A percentile compares a stretch with the other conserved stretches of the same genome.
These are phyloP conservation scores for Ahaetulla prasina DNA, from an alignment of 2,113 vertebrate species.

Conservation along the genomic window DNA sequence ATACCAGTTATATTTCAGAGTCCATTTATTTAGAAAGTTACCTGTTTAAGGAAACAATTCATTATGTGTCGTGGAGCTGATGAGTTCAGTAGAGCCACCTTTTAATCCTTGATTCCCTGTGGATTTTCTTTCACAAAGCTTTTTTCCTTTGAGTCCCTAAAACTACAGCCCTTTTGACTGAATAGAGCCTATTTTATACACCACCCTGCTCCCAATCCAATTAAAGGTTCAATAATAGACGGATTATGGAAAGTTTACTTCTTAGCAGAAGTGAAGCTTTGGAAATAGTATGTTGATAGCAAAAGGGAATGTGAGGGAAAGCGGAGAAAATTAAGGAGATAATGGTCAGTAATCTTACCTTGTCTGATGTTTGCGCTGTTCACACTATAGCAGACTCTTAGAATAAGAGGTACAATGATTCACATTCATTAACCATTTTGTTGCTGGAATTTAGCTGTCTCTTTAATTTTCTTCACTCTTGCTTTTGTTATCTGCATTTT, in stretches of 20 bases:
- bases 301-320: constrained; percentile 84
- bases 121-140: constrained; percentile 77
- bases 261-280: constrained; percentile 81
- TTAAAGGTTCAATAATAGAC: constrained; percentile 94
- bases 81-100: constrained; percentile 81
- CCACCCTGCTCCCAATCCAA: constrained; percentile 92
- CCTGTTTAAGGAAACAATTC: constrained; percentile 81
- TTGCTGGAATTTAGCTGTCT: constrained; percentile 82
- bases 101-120: constrained; percentile 79
- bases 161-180: constrained; percentile 79
- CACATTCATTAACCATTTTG: constrained; percentile 79
- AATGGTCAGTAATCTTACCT: constrained; percentile 87
- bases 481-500: constrained; percentile 75
- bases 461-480: constrained; percentile 84
- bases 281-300: constrained; percentile 78
- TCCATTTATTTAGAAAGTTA: constrained; percentile 74
- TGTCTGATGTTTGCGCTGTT: constrained; percentile 85
- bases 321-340: constrained; percentile 91
- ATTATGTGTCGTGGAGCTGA: constrained; percentile 76
- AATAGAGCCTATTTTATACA: constrained; percentile 90
- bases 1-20: constrained; percentile 44
- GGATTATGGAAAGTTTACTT: constrained; percentile 99
- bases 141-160: constrained; percentile 78
- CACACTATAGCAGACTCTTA: constrained; percentile 75
- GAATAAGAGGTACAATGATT: constrained; percentile 72